Base-by-base conservation (phyloP, 1,140 invertebrate species). In the Ips typographus region DNA sequence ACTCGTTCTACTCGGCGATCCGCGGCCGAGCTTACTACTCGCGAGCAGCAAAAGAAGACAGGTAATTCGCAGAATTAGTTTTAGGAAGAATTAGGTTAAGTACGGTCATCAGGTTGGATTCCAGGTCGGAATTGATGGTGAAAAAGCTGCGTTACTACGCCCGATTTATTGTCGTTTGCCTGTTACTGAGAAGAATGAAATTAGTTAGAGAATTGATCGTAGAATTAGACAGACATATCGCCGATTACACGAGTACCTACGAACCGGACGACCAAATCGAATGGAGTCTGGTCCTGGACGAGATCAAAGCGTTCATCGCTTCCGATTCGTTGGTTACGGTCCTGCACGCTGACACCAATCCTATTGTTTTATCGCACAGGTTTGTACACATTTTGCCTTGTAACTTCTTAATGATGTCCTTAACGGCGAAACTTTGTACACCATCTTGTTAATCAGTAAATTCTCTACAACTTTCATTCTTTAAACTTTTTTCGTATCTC, bases 71-170 rank as follows among this genome's bases (percentile, higher is more conserved):
- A 22, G 22, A 22, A 22, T 22, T 22, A 37, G 52, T 55, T 37
- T n/a, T 55, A 5, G 52, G 36, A 7, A 37, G 5, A 55, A 8
- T 36, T 55, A 8, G 4, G 47, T 39, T 53, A 3, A 8, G 5
- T 65, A 42, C 2, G 44, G 40, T 43, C 4, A 6, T 22, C 22
- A 22, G 22, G 22, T 59, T 39, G 7, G 8, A 57, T 69, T 70
- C 51, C 72, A 89, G 89, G 77, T 94, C 94, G 71, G 96, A 98
- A 80, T 82, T 99, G 68, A 97, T 98, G 94, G 94, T 99, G 53
- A 99, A 99, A 82, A 98, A 98, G 82, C 83, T 98, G 37, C 86
- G 96, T 58, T 99, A 97, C 79, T 98, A 98, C 82, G 96, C 96
- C 37, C 86, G 96, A 59, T 99, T 97, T 81, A 98, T 98, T 76